A percentile compares a stretch with the other conserved stretches of the same genome.
These are phyloP conservation scores for Pelecanoides urinatrix DNA, from an alignment of 2,113 vertebrate genomes.

Conservation along the genomic window DNA sequence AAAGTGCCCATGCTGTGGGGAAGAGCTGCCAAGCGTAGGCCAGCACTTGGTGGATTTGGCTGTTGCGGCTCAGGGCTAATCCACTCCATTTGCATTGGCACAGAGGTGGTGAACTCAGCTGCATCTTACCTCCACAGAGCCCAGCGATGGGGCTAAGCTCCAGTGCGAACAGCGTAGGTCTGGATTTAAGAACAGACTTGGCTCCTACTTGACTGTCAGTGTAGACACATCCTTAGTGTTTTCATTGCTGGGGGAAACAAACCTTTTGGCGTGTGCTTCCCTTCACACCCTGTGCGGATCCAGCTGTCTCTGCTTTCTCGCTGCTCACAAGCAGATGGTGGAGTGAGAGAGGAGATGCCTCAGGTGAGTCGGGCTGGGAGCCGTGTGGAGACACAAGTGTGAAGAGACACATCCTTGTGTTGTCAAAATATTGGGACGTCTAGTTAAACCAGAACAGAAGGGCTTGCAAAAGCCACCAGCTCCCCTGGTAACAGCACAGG, in stretches of 20 bases:
- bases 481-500: not conserved
- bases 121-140: not conserved
- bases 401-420: not conserved
- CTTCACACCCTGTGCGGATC: not conserved
- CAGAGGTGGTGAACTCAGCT: not conserved
- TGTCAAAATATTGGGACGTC: conserved; percentile 20
- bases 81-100: rapidly evolving
- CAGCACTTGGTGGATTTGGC: not conserved
- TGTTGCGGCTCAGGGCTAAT: not conserved
- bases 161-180: rapidly evolving
- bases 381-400: not conserved
- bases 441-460: not conserved
- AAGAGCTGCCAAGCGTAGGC: not conserved
- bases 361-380: conserved; percentile 40
- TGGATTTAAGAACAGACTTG: not conserved
- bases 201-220: not conserved
- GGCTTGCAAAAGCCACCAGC: not conserved
- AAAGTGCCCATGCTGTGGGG: not conserved
- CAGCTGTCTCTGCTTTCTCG: conserved; percentile 12
- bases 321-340: not conserved
- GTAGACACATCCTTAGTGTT: not conserved
- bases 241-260: not conserved
- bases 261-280: not conserved
- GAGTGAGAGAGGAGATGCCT: not conserved
- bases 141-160: rapidly evolving